Conservation (phyloP, 1,140 invertebrate genomes). For the Coenobita brevimanus region DNA sequence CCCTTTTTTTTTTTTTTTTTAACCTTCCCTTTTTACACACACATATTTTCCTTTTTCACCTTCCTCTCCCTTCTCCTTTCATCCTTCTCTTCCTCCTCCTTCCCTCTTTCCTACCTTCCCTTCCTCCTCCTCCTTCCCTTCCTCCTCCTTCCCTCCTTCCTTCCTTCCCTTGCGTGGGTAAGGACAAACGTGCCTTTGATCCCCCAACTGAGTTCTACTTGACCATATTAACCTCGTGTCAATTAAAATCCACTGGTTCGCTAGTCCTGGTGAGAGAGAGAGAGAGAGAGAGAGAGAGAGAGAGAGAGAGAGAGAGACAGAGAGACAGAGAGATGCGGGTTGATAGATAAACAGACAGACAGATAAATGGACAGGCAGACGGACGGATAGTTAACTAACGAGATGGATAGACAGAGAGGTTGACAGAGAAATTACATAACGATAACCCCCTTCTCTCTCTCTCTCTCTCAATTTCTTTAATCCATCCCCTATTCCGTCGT, state of each 20-base stretch:
- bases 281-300: conserved; percentile 4
- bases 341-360: no score
- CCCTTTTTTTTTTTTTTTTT: neutral
- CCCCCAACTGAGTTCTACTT: neutral
- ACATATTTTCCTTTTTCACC: neutral
- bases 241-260: conserved; percentile 40
- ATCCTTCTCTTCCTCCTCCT: neutral
- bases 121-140: neutral
- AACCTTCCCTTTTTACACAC: neutral
- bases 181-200: neutral
- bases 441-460: no score
- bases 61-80: neutral
- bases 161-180: neutral
- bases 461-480: no score
- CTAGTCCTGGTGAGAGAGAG: neutral
- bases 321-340: conserved; percentile 26
- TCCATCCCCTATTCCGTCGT: no score
- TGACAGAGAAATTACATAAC: no score
- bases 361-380: no score
- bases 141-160: neutral
- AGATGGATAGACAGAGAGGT: no score
- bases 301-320: conserved; percentile 17
- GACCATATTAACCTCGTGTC: conserved; percentile 3
- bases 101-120: neutral
- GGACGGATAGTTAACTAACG: no score